These are phyloP conservation scores for Eudyptes chrysolophus DNA, from an alignment of 2,113 vertebrate genomes.

Conservation along the genomic window DNA sequence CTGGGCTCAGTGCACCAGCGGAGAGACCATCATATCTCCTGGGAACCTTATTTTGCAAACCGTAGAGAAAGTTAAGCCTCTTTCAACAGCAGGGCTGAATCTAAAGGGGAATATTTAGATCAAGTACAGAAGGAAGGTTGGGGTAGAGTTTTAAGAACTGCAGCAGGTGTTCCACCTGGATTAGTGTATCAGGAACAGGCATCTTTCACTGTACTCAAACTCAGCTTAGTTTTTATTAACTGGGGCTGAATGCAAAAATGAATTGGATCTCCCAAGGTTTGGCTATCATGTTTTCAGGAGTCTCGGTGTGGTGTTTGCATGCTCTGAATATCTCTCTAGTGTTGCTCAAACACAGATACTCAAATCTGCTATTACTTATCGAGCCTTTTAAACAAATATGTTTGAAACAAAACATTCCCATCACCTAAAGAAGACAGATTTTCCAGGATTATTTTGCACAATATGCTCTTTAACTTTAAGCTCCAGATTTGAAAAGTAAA, in stretches of 20 bases:
- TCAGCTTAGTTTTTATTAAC: neutral
- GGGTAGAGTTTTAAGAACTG: neutral
- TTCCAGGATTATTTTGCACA: constrained; percentile 15
- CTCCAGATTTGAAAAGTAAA: constrained; percentile 14
- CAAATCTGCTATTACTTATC: neutral
- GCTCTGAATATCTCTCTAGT: neutral
- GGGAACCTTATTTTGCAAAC: neutral
- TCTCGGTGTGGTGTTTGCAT: neutral
- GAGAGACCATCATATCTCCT: neutral
- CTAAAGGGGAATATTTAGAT: neutral
- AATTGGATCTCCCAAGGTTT: neutral
- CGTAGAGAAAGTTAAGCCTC: neutral
- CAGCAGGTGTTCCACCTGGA: neutral
- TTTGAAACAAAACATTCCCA: neutral
- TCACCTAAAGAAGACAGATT: neutral
- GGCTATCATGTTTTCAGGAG: neutral
- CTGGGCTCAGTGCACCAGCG: neutral
- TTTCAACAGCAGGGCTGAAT: neutral
- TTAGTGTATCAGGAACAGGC: neutral
- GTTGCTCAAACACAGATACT: neutral
- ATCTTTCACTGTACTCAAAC: neutral
- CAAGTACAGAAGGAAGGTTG: neutral
- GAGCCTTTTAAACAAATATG: neutral
- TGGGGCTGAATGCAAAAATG: neutral
- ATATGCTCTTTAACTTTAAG: neutral